Evolutionary conservation across 2,888 invertebrate genomes (phyloP), one percentile per base, ranked within the genome.

Genomic region (Acrobeloides nanus): DNA sequence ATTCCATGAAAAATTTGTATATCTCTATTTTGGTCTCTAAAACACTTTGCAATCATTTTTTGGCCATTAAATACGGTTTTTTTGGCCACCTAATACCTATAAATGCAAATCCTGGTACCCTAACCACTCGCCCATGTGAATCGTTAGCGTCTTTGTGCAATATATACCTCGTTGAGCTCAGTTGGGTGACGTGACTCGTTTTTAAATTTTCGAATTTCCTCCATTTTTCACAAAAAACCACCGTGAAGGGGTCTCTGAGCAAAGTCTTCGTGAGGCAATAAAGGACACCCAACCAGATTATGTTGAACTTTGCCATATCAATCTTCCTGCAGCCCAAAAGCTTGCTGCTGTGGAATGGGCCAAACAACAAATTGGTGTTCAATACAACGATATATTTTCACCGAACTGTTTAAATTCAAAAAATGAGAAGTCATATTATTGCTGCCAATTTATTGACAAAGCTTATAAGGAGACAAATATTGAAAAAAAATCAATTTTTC

Each of bases 341-440:
- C 8, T 21, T 8, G 23, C 15, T 7, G 57, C 57, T 8, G 24
- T 38, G 6, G 15, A 12, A n/a, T 57, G 37, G 40, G 57, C 58
- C 10, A 25, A 38, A 27, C 31, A 51, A n/a, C 42, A 61, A 37
- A 33, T 57, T 10, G 59, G 18, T 15, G 38, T 43, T 6, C 43
- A 40, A n/a, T 59, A 59, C 46, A 59, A 59, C 44, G 59, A 59
- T 27, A 21, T 57, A 15, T 59, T 61, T 32, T 40, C 53, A 34
- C 41, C 40, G 25, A 39, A 53, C 25, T 50, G 46, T 29, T 15
- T 55, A 8, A 50, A 58, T 31, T 53, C 56, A 25, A 40, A 37
- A 4, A 39, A 44, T 4, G 31, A 48, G 17, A 32, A 45, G 10
- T 43, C 60, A 3, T 59, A 49, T 23, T 59, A 59, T 31, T 59